Evolutionary conservation across 2,113 vertebrate genomes (phyloP), one percentile per base, ranked within the genome.

Genomic region (Nycticebus coucang): DNA sequence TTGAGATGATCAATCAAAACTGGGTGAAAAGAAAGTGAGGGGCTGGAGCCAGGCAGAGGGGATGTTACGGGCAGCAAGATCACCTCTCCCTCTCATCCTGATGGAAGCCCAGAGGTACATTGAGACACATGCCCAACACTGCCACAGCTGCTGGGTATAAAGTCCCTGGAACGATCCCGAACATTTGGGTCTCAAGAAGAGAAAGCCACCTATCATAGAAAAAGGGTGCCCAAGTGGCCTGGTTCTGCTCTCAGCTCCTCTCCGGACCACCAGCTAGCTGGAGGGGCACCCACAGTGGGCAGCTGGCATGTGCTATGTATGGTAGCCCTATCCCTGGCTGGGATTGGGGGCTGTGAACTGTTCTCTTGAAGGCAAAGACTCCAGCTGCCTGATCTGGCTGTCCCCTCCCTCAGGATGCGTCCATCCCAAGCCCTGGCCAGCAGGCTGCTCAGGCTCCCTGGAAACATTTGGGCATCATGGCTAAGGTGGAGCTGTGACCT

Each of bases 301-400:
- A 19, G 37, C n/a, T 33, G n/a, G 45, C 0, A 0, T 3, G 3
- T 10, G 26, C 60, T 26, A 30, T 18, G 19, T 64, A 62, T 62
- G 22, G 60, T 24, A 62, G 60, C 60, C 22, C 60, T 26, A 5
- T 30, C 68, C 71, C 89, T 11, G 53, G 64, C 24, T n/a, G 3
- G 0, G 11, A 13, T 5, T 45, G 7, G 5, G 10, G 59, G 35
- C 78, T 33, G 33, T 7, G 0, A 1, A 9, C 7, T 4, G 18
- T 17, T 41, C 53, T 79, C 57, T 37, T 35, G 64, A 21, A 0
- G 33, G 64, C 9, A 50, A 64, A 71, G 69, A 64, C 18, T 35
- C n/a, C 78, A 10, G 45, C 35, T 50, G 59, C 5, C 28, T 9
- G n/a, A n/a, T 62, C 22, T 26, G 62, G 24, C 28, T 28, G 11